Base-by-base conservation (phyloP, 2,113 vertebrate species). In the Suricata suricatta region DNA sequence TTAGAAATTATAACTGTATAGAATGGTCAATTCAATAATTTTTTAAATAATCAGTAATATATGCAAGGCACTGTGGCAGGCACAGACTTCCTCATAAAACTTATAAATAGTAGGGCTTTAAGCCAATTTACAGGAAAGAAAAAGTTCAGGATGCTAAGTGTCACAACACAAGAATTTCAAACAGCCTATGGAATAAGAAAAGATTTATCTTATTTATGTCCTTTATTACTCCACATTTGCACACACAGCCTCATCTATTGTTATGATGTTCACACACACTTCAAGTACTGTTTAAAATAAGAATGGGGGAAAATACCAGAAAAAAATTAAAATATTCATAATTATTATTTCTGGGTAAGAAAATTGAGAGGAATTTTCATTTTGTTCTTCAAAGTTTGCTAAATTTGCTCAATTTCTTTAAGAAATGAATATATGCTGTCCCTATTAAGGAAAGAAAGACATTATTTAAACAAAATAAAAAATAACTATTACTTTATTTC, bases 261-360 rank as follows among this genome's bases (percentile, higher is more conserved):
- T 4, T 91, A 10, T 31, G 60, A 82, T 88, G 66, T 82, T n/a
- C 3, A 87, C 7, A 84, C 2, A 88, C 8, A 74, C 63, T 95
- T 95, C 44, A 92, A 83, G 93, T 77, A 95, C 92, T 79, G 44
- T 47, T 88, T 90, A 89, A 93, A 68, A 69, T 76, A 91, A 92
- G 50, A 93, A 68, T 19, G 3, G 11, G 13, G 38, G 50, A 72
- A 57, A 71, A 33, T 50, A 15, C 11, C 76, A 91, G 19, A 33
- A 57, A 74, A 84, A 93, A 33, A 96, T 50, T 44, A 72, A 91
- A 92, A 87, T 52, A 87, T n/a, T 87, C 71, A 92, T 33, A 74
- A 79, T 50, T 79, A 86, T 89, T 80, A 96, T 77, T 16, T 90
- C 54, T 72, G 14, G 14, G 4, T 50, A 81, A 79, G 84, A 96